Base-by-base conservation (phyloP, 53 echinoderm and acorn worm genomes). In the Apostichopus leukothele region DNA sequence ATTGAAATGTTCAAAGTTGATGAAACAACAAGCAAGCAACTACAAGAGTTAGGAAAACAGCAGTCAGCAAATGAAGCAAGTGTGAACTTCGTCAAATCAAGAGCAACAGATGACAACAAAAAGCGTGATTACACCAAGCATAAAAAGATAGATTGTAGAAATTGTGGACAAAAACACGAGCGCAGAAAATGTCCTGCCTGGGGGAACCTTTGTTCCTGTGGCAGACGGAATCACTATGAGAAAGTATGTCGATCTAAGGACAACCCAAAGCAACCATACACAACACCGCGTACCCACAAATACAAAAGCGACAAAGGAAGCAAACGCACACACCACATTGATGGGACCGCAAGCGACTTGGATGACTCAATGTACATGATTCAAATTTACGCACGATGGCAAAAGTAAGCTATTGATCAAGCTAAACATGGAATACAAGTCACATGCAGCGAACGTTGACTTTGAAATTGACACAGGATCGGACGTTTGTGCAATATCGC, bases 151-250 rank as follows among this genome's bases (percentile, higher is more conserved):
- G 53, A 79, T n/a, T 79, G 80, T n/a, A 79, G 18, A 79, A 79
- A 79, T 51, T 79, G 80, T 79, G 80, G 80, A 79, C 80, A 79
- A 39, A 79, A 52, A 52, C 80, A 79, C 52, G 80, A 79, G 80
- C 80, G 53, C 51, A 52, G n/a, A n/a, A 79, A 79, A 53, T 79
- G 80, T 13, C 80, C 80, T 52, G 80, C 80, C 80, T 79, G 80
- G 53, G 51, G 80, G 54, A 79, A 79, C 52, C 3, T 79, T 79
- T 79, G 80, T 79, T 79, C 80, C 50, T 79, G 80, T 79, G 80
- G 80, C 80, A 18, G 80, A 79, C 80, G 80, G 51, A 79, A 79
- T 79, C 80, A 79, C 80, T 79, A 53, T 52, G 80, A 79, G 51
- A 79, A 18, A 79, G 80, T 79, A 79, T 79, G 80, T 79, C 22